Evolutionary conservation across 2,888 invertebrate genomes (phyloP), one percentile per base, ranked within the genome.

Genomic region (Clepsis dumicolana): DNA sequence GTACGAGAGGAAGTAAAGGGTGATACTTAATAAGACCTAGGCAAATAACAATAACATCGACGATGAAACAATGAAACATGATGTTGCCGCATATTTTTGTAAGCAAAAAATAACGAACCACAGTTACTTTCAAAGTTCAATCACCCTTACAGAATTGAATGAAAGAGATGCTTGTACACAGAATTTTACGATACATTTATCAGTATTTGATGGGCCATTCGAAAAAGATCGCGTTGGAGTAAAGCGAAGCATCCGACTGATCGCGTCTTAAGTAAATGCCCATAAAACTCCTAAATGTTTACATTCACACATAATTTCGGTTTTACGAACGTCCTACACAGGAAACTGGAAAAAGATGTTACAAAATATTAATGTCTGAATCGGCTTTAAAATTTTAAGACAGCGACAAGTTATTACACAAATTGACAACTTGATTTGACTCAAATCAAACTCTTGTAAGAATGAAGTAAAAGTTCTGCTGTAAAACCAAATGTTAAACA

Each of bases 281-380:
- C 63, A 64, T 65, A 71, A 74, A 74, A 64, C 64, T 32, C 59
- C 59, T 70, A 52, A 70, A 72, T 64, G 70, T 71, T 52, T 66
- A 63, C 70, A 71, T 72, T 72, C 68, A 71, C 71, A 73, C 73
- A 70, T 70, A 66, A 65, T 71, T 70, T 70, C 59, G 14, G 21
- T 62, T 63, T 57, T 63, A 68, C 44, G 52, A 44, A 68, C 52
- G 38, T 25, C 48, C 57, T 50, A 63, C 48, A 32, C 38, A 67
- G 56, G 62, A 57, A 57, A 50, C 57, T 21, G 27, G 50, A 21
- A 65, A 57, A 38, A 21, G 48, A 50, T 21, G 29, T 50, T 50
- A 57, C 38, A 32, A 29, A 60, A 53, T 41, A 65, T 59, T 38
- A 27, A 38, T 59, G 41, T 41, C 38, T 62, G 38, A 16, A 41